A percentile compares a stretch with the other conserved stretches of the same genome.
Conservation (phyloP, 2,113 vertebrate species). For the Psittacula cyanocephala region DNA sequence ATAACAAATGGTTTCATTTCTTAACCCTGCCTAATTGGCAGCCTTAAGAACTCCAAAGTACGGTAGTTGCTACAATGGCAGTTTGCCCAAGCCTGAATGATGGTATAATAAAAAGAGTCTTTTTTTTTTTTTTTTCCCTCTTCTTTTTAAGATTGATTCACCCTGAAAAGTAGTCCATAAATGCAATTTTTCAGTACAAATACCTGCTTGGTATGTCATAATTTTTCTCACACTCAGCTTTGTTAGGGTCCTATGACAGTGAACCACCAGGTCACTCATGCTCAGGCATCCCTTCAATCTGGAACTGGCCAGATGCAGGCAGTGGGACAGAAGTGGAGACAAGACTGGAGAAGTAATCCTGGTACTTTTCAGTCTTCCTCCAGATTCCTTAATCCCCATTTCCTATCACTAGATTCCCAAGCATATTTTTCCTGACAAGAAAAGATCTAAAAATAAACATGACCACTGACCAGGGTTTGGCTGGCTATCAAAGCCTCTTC, state of each 20-base stretch:
- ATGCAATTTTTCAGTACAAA: background rate
- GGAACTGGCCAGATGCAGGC: background rate
- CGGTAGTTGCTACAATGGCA: conserved; percentile 1
- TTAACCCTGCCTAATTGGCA: background rate
- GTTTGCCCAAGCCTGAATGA: conserved; percentile 3
- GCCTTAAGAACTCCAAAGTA: background rate
- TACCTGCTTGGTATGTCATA: background rate
- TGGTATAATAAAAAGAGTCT: background rate
- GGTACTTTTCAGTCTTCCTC: background rate
- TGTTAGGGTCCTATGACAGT: background rate
- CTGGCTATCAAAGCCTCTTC: background rate
- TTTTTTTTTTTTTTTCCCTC: background rate
- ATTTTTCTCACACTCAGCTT: background rate
- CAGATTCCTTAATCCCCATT: background rate
- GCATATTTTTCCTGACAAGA: background rate
- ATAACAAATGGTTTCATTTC: conserved; percentile 8
- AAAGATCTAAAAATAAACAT: background rate
- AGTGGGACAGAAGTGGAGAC: background rate
- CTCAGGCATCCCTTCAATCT: background rate
- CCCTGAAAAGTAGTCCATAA: background rate
- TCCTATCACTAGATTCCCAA: background rate
- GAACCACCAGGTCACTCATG: background rate
- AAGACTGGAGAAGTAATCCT: background rate
- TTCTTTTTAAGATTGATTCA: background rate
- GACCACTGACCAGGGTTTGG: background rate